Base-by-base conservation (phyloP, 2,797 vertebrate genomes). In the Craterocephalus amniculus region DNA sequence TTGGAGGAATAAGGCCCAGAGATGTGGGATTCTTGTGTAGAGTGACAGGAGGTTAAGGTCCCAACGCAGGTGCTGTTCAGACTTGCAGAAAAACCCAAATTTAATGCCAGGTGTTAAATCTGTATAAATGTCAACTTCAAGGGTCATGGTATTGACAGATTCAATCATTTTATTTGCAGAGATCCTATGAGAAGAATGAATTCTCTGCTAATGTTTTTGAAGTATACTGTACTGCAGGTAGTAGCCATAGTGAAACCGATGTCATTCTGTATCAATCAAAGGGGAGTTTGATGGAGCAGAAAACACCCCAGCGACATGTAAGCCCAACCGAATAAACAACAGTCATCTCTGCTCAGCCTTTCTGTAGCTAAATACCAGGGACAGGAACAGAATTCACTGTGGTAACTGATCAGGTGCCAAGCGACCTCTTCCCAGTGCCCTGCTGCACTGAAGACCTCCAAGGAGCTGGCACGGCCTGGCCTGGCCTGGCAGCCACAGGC, bases 401-500 rank as follows among this genome's bases (percentile, higher is more conserved):
- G 89, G 87, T 79, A 87, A 91, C 83, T 86, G 88, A 91, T 91
- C 83, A 79, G 86, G 84, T 88, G 87, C 91, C 92, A 91, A 83
- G 85, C 32, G 57, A 72, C 79, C 76, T 84, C 83, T 88, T 86
- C 84, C 83, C 74, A 49, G 73, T 86, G 79, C 79, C 83, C 69
- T 67, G 76, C 80, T 83, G 73, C 78, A 82, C 80, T 40, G 62
- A 85, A 83, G 85, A 83, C 79, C 81, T 87, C 74, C 64, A 59
- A 75, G 68, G 80, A 76, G 82, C 81, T 85, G 86, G 83, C 84
- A 78, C 79, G 80, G 80, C 82, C 62, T 54, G 81, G 81, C 74
- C 35, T 54, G 62, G 63, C 59, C 35, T 38, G 58, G 63, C 35
- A 84, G 72, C 78, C 82, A 65, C 27, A 14, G 79, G 79, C 79